phyloP scores from a whole-genome alignment of 2,888 invertebrate species.

The Psococerastis gibbosa region DNA sequence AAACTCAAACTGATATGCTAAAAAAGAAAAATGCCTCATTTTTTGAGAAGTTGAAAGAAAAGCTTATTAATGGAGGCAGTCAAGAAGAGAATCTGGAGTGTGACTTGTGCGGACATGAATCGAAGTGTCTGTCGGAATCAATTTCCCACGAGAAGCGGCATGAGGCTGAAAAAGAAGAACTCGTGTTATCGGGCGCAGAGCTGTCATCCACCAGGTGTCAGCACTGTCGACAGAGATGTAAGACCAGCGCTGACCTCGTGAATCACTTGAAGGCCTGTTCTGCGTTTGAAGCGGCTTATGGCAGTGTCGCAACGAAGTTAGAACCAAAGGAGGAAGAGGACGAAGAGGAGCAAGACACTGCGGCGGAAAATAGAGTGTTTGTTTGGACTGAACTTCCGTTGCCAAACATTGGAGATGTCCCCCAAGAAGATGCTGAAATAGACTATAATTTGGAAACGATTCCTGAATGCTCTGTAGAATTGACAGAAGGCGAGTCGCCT shows the following conservation, averaged over 20 bases:
- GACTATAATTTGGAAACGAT: conserved; percentile 24
- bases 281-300: conserved; percentile 8
- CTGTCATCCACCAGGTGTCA: conserved; percentile 55
- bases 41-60: conserved; percentile 64
- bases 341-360: conserved; percentile 22
- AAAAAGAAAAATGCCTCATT: conserved; percentile 56
- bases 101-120: conserved; percentile 50
- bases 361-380: conserved; percentile 52
- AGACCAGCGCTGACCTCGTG: conserved; percentile 59
- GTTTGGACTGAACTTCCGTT: conserved; percentile 55
- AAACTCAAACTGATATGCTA: conserved; percentile 23
- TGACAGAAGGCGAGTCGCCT: conserved; percentile 9
- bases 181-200: conserved; percentile 14
- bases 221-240: conserved; percentile 69
- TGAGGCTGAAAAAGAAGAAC: conserved; percentile 13
- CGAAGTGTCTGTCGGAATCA: conserved; percentile 63
- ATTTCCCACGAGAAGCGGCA: conserved; percentile 50
- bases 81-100: conserved; percentile 45
- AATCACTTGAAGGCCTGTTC: conserved; percentile 53
- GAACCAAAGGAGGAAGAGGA: conserved; percentile 17
- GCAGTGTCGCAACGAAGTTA: conserved; percentile 11
- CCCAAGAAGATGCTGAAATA: conserved; percentile 27
- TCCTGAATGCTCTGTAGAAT: conserved; percentile 18
- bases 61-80: conserved; percentile 42
- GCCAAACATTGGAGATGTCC: conserved; percentile 22